Percentiles rank a stretch among this genome's conserved stretches.
These are phyloP conservation scores for Caerostris darwini DNA, from an alignment of 1,140 invertebrate genomes.

Conservation along the genomic window DNA sequence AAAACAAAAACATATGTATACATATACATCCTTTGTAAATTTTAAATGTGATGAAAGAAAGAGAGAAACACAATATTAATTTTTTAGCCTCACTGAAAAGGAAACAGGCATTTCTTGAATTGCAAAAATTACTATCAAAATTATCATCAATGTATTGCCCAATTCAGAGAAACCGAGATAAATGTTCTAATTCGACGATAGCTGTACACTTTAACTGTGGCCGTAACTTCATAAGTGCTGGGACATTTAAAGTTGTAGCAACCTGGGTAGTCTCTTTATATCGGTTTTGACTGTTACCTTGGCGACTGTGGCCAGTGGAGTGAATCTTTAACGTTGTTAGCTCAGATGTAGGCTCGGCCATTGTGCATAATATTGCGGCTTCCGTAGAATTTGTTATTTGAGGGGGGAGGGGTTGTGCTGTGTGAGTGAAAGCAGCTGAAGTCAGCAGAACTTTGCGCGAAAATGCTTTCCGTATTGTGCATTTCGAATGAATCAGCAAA, in stretches of 20 bases:
- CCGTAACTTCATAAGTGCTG: slow-evolving; percentile 41
- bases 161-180: background rate
- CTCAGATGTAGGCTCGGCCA: background rate
- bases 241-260: slow-evolving; percentile 22
- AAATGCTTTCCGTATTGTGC: background rate
- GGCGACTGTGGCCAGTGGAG: background rate
- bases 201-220: slow-evolving; percentile 31
- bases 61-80: too few species aligned
- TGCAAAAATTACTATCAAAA: too few species aligned
- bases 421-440: background rate
- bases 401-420: background rate
- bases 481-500: slow-evolving; percentile 10
- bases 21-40: too few species aligned
- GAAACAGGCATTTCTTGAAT: too few species aligned
- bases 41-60: too few species aligned
- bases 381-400: slow-evolving; percentile 13
- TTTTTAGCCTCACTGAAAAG: too few species aligned
- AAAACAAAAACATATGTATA: too few species aligned
- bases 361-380: background rate
- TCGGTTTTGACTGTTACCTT: slow-evolving; percentile 16
- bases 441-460: background rate
- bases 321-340: slow-evolving; percentile 14
- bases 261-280: background rate
- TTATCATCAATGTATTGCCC: background rate
- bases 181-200: slow-evolving; percentile 39